Conservation (phyloP, 2,888 invertebrate genomes). For the Acanthosoma haemorrhoidale region DNA sequence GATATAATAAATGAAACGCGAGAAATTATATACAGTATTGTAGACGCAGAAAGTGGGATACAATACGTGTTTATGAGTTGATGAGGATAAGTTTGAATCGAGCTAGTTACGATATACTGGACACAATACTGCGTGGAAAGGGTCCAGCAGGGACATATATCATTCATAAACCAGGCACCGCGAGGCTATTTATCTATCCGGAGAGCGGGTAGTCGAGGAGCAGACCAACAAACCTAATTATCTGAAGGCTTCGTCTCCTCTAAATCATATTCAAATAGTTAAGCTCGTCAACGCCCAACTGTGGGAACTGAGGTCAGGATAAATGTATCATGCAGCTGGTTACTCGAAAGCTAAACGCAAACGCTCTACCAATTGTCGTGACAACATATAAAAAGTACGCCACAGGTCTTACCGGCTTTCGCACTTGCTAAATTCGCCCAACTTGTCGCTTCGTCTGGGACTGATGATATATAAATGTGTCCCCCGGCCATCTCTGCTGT, state of each 20-base stretch:
- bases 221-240: slow-evolving; percentile 12
- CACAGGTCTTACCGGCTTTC: too few species aligned
- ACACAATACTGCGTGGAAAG: background rate
- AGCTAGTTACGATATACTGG: background rate
- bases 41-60: background rate
- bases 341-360: too few species aligned
- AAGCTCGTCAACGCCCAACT: background rate
- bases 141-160: background rate
- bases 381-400: too few species aligned
- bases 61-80: background rate
- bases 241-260: background rate
- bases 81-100: background rate
- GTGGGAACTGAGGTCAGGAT: too few species aligned
- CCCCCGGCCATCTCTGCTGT: too few species aligned
- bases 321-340: too few species aligned
- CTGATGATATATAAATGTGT: too few species aligned
- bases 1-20: too few species aligned
- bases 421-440: too few species aligned
- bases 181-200: background rate
- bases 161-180: background rate
- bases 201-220: too few species aligned
- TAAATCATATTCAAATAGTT: background rate
- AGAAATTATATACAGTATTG: background rate
- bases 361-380: too few species aligned
- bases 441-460: too few species aligned